Percentiles rank a stretch among this genome's conserved stretches.
Evolutionary conservation across 1,140 invertebrate species (phyloP).

Genomic region (Lepidurus packardi): DNA sequence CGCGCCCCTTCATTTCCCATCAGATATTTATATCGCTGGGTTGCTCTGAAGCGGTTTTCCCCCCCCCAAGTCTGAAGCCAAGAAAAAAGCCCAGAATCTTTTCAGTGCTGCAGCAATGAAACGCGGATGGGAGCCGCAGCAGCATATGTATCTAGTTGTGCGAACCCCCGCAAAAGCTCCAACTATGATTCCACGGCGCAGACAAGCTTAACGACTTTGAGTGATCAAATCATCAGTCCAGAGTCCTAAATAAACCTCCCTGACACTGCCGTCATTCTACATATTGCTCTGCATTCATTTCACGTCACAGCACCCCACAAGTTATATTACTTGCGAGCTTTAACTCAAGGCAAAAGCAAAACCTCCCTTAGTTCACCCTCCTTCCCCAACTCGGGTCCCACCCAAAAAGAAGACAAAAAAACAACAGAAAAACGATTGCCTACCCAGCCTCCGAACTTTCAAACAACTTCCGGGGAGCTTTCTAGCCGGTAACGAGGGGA

Average conservation of each 20-base stretch:
- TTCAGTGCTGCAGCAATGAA: no score
- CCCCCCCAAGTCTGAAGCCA: background rate
- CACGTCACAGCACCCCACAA: background rate
- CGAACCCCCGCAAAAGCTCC: background rate
- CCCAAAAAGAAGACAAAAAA: background rate
- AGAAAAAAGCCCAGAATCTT: no score
- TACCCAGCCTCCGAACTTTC: slow-evolving; percentile 1
- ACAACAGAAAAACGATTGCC: background rate
- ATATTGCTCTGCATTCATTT: slow-evolving; percentile 2
- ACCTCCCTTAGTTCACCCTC: background rate
- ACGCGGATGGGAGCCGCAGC: background rate
- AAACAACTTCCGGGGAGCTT: background rate
- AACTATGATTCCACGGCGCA: background rate
- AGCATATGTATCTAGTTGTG: background rate
- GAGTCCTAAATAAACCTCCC: slow-evolving; percentile 6
- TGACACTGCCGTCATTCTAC: slow-evolving; percentile 15
- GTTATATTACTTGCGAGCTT: background rate
- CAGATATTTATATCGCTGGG: slow-evolving; percentile 7
- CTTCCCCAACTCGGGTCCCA: background rate
- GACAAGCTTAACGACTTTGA: slow-evolving; percentile 8
- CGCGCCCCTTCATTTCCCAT: slow-evolving; percentile 17
- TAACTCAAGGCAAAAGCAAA: background rate
- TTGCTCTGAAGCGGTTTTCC: background rate
- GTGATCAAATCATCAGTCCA: slow-evolving; percentile 21
- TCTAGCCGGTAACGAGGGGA: no score